Evolutionary conservation across 2,797 vertebrate species (phyloP).

Genomic region (Parambassis ranga): DNA sequence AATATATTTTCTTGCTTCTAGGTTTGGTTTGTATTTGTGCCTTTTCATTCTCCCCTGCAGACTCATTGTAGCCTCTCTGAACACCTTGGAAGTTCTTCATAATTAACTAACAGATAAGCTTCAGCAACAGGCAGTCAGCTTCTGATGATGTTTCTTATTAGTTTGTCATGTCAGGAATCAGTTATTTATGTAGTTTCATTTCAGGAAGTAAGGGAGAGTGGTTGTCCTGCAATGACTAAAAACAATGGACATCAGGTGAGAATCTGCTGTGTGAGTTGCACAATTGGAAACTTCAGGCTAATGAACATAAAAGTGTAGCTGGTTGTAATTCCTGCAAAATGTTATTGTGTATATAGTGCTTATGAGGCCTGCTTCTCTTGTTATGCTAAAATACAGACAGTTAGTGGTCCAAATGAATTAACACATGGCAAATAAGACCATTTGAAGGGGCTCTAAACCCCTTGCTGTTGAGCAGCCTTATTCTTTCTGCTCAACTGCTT

Average conservation of each 20-base stretch:
- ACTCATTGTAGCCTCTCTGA: too few relatives aligned
- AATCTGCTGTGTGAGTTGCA: neutral
- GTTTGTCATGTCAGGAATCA: neutral
- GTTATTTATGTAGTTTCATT: neutral
- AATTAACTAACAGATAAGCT: too few relatives aligned
- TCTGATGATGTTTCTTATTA: too few relatives aligned
- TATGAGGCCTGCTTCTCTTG: too few relatives aligned
- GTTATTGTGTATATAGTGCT: too few relatives aligned
- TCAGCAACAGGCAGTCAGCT: too few relatives aligned
- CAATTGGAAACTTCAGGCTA: neutral
- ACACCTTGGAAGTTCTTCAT: too few relatives aligned
- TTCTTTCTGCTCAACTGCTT: too few relatives aligned
- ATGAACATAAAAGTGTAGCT: neutral
- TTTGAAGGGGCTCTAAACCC: too few relatives aligned
- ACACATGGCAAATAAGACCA: conserved; percentile 5
- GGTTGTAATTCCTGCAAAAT: neutral
- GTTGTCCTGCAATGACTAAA: neutral
- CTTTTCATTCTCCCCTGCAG: neutral
- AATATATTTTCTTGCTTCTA: neutral
- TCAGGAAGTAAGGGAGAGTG: neutral
- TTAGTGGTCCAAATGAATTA: neutral
- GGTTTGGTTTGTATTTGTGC: neutral
- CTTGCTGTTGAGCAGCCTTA: neutral
- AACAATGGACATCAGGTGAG: neutral
- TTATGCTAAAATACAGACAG: too few relatives aligned